Base-by-base conservation (phyloP, 2,113 vertebrate species). In the Illadopsis cleaveri region DNA sequence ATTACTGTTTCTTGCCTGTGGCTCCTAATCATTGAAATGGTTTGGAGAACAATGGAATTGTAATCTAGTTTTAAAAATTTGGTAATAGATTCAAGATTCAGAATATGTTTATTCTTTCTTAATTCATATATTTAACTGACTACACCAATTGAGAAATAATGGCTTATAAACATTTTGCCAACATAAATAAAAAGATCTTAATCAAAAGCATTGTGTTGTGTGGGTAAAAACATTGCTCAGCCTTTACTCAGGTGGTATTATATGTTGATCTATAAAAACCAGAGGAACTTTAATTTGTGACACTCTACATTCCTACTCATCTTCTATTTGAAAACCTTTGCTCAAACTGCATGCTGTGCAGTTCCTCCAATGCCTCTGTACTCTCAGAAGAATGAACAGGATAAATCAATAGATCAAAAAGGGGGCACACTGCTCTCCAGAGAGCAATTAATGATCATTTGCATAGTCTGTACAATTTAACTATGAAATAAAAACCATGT, bases 361-460 rank as follows among this genome's bases (percentile, higher is more conserved):
- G 22, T 62, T 76, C 33, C 19, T 82, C 20, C 68, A 30, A 4
- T 40, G 56, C 56, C 73, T 83, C 64, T 92, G 11, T 50, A 47
- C 21, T 62, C 27, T 81, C 42, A 60, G 62, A 77, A 94, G 38
- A 96, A 66, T 21, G 51, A 91, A 44, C 14, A 51, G 51, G 54
- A 70, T 85, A 87, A 92, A 91, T 77, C 47, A 31, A 51, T 50
- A 90, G 85, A 95, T 83, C 62, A 92, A 88, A 82, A 95, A 73
- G 42, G 33, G 58, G 42, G 8, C 58, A 83, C 12, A 56, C 4
- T 61, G 8, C 27, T 95, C 96, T 96, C 95, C 54, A 76, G 93
- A 95, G 95, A 96, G 76, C 85, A 96, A 97, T 94, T 96, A 94
- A 68, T 45, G 42, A 86, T 83, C 20, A 62, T 96, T 96, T 94